Evolutionary conservation across 2,797 vertebrate genomes (phyloP), one percentile per base, ranked within the genome.

Genomic region (Prionace glauca): DNA sequence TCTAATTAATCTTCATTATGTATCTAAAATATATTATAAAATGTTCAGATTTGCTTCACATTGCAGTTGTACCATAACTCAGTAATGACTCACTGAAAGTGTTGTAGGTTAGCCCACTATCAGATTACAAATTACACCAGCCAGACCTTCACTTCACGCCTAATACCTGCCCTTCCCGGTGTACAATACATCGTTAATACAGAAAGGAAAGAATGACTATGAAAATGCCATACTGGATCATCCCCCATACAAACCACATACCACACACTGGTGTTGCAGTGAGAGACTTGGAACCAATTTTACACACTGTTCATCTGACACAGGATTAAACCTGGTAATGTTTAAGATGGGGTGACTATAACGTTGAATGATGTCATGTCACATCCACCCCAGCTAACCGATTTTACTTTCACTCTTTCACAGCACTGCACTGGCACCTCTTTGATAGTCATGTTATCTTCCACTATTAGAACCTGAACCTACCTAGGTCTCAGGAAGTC

Each of bases 391-490:
- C 62, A 41, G 65, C 65, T 41, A 69, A 41, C 56, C 60, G 20
- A 69, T 69, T 67, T 92, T 92, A 41, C 62, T 92, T 92, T 92
- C 90, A 92, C n/a, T 67, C 90, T 36, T 92, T 36, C 62, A 3
- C 90, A 69, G 62, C n/a, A 67, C 18, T 41, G n/a, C 12, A 41
- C 41, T 22, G 24, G n/a, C 62, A 26, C 62, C 56, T 56, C 56
- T 90, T 22, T 67, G 60, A 92, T 92, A 67, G 20, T 24, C n/a
- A 12, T 24, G 90, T 22, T n/a, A 69, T 36, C n/a, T 92, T 92
- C 90, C 41, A 92, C 18, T 69, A 41, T 69, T 65, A 92, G 90
- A 69, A n/a, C 18, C 7, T 69, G 90, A 32, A 67, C 62, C n/a
- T 22, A 36, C 62, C 65, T 22, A 36, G 90, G 62, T 92, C 62